Conservation (phyloP, 2,113 vertebrate genomes). For the Alligator sinensis region DNA sequence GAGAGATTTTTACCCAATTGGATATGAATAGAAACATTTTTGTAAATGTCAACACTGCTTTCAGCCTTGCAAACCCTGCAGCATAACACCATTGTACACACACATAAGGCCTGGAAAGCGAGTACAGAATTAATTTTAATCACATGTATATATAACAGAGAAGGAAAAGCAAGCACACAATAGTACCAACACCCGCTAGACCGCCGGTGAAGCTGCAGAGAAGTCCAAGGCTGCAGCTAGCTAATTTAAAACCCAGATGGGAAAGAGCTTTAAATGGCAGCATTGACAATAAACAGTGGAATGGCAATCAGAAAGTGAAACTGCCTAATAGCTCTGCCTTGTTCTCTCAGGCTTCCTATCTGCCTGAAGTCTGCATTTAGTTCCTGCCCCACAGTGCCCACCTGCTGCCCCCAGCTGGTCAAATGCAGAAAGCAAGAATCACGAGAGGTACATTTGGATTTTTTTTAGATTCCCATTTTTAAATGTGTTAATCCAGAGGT, state of each 20-base stretch:
- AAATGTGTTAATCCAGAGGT: neutral
- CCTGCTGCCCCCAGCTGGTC: neutral
- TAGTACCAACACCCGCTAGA: neutral
- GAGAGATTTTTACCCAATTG: neutral
- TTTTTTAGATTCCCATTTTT: neutral
- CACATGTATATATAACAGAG: neutral
- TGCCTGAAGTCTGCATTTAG: neutral
- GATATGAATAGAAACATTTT: neutral
- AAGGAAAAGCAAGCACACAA: neutral
- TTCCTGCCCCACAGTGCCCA: neutral
- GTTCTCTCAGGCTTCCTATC: accelerated
- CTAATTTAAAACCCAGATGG: constrained; percentile 8
- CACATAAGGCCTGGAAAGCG: neutral
- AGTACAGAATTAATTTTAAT: neutral
- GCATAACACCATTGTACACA: neutral
- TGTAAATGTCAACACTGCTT: neutral
- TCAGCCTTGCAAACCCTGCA: neutral
- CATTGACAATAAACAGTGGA: neutral
- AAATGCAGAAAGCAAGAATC: accelerated
- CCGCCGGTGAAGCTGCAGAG: neutral
- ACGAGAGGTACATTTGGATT: neutral
- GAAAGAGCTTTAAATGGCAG: neutral
- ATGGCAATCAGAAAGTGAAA: neutral
- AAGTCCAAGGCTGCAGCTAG: neutral
- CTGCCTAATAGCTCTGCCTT: neutral